Base-by-base conservation (phyloP, 2,113 vertebrate species). In the Tupaia tana region DNA sequence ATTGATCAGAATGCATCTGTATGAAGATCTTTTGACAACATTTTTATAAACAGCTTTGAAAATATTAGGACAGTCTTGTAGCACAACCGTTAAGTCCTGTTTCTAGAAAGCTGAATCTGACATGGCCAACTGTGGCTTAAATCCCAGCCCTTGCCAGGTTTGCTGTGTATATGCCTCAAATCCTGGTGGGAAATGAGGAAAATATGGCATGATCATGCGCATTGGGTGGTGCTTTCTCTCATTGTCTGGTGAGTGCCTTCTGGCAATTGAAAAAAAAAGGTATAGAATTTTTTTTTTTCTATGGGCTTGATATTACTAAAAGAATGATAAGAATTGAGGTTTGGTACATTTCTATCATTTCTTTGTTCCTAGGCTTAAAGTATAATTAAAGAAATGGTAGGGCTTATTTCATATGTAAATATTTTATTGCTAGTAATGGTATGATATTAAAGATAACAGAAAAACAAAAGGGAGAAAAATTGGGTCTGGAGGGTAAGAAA, bases 1-100 rank as follows among this genome's bases (percentile, higher is more conserved):
- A 89, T 70, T 69, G 64, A 56, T 86, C 15, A 29, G 63, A 43
- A 4, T 63, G 9, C 4, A 58, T 89, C 25, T 84, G 14, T n/a
- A 61, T 74, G 25, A 88, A 56, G 27, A n/a, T 14, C 16, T 85
- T 84, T 89, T 85, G 24, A 34, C 27, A 43, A 18, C 15, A 92
- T 58, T 92, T 94, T 89, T 52, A 63, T 63, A 86, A 86, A 63
- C 22, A 31, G 5, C 20, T 86, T 93, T 86, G 81, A 59, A 27
- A 83, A 19, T 83, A 66, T 34, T 84, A 29, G 83, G n/a, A 25
- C 43, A 43, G 43, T 43, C 43, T 43, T 43, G 43, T 43, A 43
- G 43, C 43, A 43, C 43, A 43, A 43, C 43, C 6, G 43, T 43
- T 43, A 43, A 43, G 43, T 43, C 43, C 43, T 43, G 43, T 43